phyloP scores from a whole-genome alignment of 92 coral and sea anemone genomes.

The Anthopleura xanthogrammica region DNA sequence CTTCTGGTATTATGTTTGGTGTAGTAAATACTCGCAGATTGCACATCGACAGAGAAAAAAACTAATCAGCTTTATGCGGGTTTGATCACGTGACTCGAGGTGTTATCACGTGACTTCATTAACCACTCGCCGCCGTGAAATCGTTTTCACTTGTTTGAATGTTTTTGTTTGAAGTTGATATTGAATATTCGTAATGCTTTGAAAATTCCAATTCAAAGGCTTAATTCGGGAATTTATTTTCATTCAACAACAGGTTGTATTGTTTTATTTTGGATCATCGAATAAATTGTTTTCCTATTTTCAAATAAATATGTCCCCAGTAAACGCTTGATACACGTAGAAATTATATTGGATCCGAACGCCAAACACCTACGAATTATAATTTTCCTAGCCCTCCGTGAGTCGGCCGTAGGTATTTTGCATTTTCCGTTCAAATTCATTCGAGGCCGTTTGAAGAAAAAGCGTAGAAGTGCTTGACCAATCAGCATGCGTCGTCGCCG shows the following conservation, averaged over 20 bases:
- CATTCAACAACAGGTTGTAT: slow-evolving; percentile 13
- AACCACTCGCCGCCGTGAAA: slow-evolving; percentile 17
- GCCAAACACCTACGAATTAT: slow-evolving; percentile 28
- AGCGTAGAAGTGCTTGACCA: slow-evolving; percentile 41
- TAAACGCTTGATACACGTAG: not conserved
- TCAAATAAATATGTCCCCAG: not conserved
- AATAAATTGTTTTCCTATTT: slow-evolving; percentile 10
- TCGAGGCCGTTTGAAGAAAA: slow-evolving; percentile 48
- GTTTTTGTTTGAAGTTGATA: slow-evolving; percentile 40
- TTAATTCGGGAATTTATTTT: slow-evolving; percentile 17
- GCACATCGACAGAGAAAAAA: slow-evolving; percentile 18
- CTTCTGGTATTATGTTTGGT: not conserved
- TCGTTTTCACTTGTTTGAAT: slow-evolving; percentile 7
- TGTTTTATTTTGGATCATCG: not conserved
- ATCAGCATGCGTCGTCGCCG: slow-evolving; percentile 49
- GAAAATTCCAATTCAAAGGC: slow-evolving; percentile 12
- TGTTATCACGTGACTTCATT: slow-evolving; percentile 29
- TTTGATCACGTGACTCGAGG: slow-evolving; percentile 33
- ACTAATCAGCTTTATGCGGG: slow-evolving; percentile 32
- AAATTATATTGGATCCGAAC: too few species aligned
- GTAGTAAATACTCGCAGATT: slow-evolving; percentile 1
- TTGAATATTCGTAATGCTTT: slow-evolving; percentile 37
- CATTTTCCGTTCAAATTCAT: slow-evolving; percentile 68
- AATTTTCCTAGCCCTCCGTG: slow-evolving; percentile 55
- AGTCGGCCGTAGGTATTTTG: slow-evolving; percentile 67